phyloP scores from a whole-genome alignment of 2,888 invertebrate genomes.

The Kuschelorhynchus macadamiae region DNA sequence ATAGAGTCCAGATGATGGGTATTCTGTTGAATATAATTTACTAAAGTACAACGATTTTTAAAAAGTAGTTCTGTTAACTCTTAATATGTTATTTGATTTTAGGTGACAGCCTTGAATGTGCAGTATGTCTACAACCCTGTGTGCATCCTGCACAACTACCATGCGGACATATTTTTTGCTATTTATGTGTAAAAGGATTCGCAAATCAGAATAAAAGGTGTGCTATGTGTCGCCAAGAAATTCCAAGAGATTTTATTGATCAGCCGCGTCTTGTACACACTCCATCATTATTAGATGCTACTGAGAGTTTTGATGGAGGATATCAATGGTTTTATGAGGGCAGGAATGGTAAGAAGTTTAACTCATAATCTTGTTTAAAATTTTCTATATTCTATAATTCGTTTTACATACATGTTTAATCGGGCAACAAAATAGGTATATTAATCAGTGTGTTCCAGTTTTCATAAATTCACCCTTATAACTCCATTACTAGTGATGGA shows the following conservation, averaged over 20 bases:
- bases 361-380: neutral
- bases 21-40: too few species aligned
- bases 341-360: slow-evolving; percentile 79
- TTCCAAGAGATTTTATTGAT: slow-evolving; percentile 90
- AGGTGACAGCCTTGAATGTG: slow-evolving; percentile 78
- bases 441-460: too few species aligned
- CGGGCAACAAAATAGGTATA: too few species aligned
- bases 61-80: too few species aligned
- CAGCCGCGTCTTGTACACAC: slow-evolving; percentile 83
- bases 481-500: too few species aligned
- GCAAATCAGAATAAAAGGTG: slow-evolving; percentile 89
- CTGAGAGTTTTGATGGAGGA: slow-evolving; percentile 74
- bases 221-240: slow-evolving; percentile 93
- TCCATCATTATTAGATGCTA: slow-evolving; percentile 67
- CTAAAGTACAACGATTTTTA: too few species aligned
- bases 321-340: slow-evolving; percentile 98
- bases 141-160: slow-evolving; percentile 94
- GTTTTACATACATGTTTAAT: too few species aligned
- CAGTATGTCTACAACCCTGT: slow-evolving; percentile 91
- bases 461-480: too few species aligned
- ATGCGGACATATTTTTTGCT: slow-evolving; percentile 96
- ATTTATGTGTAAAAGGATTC: slow-evolving; percentile 94
- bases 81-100: too few species aligned
- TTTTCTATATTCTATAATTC: neutral
- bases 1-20: too few species aligned